Base-by-base conservation (phyloP, 2,888 invertebrate genomes). In the Lepidocyrtoides sp. region DNA sequence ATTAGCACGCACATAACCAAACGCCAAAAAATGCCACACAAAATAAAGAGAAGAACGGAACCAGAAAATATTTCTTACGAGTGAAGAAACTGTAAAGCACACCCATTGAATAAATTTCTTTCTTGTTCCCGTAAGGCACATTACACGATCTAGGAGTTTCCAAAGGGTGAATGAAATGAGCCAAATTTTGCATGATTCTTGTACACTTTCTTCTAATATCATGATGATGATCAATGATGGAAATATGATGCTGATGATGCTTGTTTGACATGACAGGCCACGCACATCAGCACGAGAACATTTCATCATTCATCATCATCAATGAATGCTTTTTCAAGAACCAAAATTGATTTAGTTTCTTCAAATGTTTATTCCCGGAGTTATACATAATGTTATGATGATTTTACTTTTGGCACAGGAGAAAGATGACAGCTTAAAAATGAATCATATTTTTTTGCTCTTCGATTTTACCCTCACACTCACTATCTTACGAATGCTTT, bases 271-370 rank as follows among this genome's bases (percentile, higher is more conserved):
- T 75, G 75, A 41, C 69, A 72, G 36, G 57, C 48, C 41, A 48
- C 29, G 17, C 51, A 36, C 54, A 57, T 2, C 51, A 69, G 29
- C 41, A 51, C 32, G n/a, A 54, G 23, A 48, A 75, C 26, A 29
- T 44, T 26, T 51, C 51, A 75, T 75, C 75, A 75, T 75, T 75
- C 51, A 75, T 75, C 75, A 75, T 48, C 75, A 51, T 63, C 63
- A 63, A 83, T 20, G 20, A n/a, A n/a, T 23, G 63, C 36, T 63
- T n/a, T 63, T 36, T 44, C 23, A 1, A 14, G 48, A 75, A 75
- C 41, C 87, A 87, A 87, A 87, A 57, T 77, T 81, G 75, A 75
- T 75, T 75, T 51, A 12, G 60, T 88, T 66, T 63, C 63, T 75
- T 48, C 26, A 2, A 75, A n/a, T 51, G 17, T 20, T 48, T 75